Percentiles rank a stretch among this genome's conserved stretches.
Evolutionary conservation across 2,888 invertebrate species (phyloP).

Genomic region (Eumacrocentrus americanus): DNA sequence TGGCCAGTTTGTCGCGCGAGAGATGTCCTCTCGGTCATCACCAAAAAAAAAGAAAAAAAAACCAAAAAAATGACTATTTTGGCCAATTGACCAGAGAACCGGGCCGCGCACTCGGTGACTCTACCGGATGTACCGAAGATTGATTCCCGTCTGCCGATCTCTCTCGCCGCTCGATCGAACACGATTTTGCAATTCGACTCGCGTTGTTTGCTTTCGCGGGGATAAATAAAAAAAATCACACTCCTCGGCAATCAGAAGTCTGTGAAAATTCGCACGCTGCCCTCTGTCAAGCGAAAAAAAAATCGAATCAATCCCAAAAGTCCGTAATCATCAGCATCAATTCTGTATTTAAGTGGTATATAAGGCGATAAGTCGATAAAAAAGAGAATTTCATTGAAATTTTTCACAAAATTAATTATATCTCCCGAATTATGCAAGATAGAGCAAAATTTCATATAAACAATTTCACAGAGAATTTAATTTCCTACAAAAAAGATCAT

Average conservation of each 20-base stretch:
- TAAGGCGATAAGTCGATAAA: background rate
- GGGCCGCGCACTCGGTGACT: conserved; percentile 30
- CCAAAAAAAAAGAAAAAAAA: conserved; percentile 24
- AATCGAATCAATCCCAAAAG: no score
- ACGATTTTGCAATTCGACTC: conserved; percentile 38
- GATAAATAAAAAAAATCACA: background rate
- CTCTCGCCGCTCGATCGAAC: conserved; percentile 40
- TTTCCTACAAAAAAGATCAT: background rate
- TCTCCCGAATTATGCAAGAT: background rate
- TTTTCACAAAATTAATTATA: background rate
- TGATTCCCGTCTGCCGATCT: conserved; percentile 38
- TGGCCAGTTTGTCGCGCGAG: conserved; percentile 22
- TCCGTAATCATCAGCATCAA: no score
- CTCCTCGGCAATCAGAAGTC: background rate
- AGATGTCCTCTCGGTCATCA: conserved; percentile 18
- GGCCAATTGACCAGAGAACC: conserved; percentile 37
- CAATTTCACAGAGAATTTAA: background rate
- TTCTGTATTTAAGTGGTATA: background rate
- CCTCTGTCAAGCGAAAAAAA: background rate
- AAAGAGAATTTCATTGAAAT: no score
- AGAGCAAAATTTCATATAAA: background rate
- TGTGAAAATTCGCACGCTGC: conserved; percentile 2
- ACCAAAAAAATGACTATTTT: conserved; percentile 31
- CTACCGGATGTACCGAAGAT: conserved; percentile 40
- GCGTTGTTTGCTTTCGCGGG: conserved; percentile 30